Base-by-base conservation (phyloP, 2,888 invertebrate species). In the Eugnorisma glareosa region DNA sequence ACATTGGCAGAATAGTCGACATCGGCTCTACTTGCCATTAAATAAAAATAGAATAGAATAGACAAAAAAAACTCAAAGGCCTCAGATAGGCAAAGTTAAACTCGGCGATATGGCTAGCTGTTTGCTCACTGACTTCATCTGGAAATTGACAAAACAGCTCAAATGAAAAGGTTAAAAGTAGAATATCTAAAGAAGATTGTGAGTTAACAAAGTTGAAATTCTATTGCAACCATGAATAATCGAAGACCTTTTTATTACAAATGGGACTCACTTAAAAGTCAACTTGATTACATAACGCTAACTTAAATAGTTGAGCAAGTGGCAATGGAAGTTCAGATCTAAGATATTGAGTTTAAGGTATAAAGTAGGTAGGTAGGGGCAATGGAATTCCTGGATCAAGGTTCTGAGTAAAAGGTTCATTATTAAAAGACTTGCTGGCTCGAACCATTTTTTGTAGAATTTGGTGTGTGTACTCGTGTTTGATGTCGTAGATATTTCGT, bases 391-490 rank as follows among this genome's bases (percentile, higher is more conserved):
- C 6, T 24, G 35, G 61, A 37, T 37, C 24, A 63, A 63, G n/a
- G 1, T 63, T 63, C 63, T 63, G 63, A 63, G 0, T 37, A 2
- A 35, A 63, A 35, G 13, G 40, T 64, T 18, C 13, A n/a, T 13
- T 57, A 8, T 4, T 13, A 15, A 48, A 37, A 28, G 45, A 28
- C 51, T 83, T 89, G 90, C 86, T 90, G 90, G 86, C 88, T 82
- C 86, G 84, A 88, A 80, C 82, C 83, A 83, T 84, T 87, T 83
- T 64, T 71, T 21, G 87, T 91, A 91, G 90, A 74, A 73, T 90
- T 91, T 87, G 87, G 89, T 91, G 91, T 90, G 88, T 76, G 87
- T 86, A 85, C 78, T 86, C 81, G 85, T 90, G 83, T 85, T 85
- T 79, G 84, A 78, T 90, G 88, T 88, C 70, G 89, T 88, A 91